Percentiles rank a stretch among this genome's conserved stretches.
These are phyloP conservation scores for Drosophila athabasca DNA, from an alignment of 1,140 invertebrate genomes.

Conservation along the genomic window DNA sequence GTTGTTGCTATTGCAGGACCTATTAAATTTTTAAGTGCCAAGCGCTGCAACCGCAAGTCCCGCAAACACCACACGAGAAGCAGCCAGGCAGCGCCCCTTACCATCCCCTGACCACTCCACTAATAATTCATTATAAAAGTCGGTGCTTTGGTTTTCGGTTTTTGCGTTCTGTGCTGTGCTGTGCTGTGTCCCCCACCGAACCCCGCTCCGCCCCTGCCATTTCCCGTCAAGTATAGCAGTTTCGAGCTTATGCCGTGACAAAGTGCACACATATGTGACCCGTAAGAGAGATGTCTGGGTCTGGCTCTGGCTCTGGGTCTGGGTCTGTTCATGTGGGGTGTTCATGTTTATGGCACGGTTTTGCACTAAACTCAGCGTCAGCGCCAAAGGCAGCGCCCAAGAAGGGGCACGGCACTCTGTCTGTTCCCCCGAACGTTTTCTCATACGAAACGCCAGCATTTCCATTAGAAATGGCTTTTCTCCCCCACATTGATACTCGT, in stretches of 20 bases:
- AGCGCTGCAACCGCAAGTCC: conserved; percentile 64
- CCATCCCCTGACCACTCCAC: conserved; percentile 44
- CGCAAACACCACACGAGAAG: conserved; percentile 73
- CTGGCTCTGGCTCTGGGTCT: neutral
- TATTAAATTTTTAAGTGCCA: conserved; percentile 81
- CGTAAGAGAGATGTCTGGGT: conserved; percentile 31
- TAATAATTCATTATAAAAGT: conserved; percentile 83
- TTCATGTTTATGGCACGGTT: conserved; percentile 76
- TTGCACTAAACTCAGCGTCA: conserved; percentile 70
- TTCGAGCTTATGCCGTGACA: conserved; percentile 78
- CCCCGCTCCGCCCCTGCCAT: neutral
- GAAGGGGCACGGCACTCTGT: conserved; percentile 20
- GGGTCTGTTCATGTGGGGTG: conserved; percentile 3
- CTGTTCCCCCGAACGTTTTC: conserved; percentile 57
- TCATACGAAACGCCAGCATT: conserved; percentile 23
- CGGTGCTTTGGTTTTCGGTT: conserved; percentile 77
- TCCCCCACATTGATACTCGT: neutral
- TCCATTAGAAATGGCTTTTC: conserved; percentile 6
- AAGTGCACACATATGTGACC: conserved; percentile 78
- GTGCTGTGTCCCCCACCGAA: conserved; percentile 24
- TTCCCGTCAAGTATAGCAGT: conserved; percentile 31
- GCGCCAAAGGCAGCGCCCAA: conserved; percentile 47
- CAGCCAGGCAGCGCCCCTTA: conserved; percentile 48
- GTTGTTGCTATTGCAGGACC: conserved; percentile 54
- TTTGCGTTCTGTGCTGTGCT: conserved; percentile 74